Percentiles rank a stretch among this genome's conserved stretches.
Evolutionary conservation across 2,113 vertebrate species (phyloP).

Genomic region (Oncorhynchus gorbuscha): DNA sequence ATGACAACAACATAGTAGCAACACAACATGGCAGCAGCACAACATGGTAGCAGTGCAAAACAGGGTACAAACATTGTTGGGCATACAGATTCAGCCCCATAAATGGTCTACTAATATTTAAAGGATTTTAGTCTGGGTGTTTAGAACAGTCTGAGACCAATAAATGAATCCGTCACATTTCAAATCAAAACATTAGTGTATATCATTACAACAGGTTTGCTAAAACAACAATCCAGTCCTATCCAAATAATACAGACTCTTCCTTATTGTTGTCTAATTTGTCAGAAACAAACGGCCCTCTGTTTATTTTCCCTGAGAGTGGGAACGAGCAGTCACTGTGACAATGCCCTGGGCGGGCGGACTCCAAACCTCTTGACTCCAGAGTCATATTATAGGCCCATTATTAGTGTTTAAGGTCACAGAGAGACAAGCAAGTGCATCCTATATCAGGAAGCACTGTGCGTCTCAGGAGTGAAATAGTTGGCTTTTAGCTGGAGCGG

Average conservation of each 20-base stretch:
- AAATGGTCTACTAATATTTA: no score
- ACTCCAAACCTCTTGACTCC: slow-evolving; percentile 43
- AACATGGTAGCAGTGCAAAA: no score
- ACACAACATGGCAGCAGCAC: no score
- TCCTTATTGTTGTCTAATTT: slow-evolving; percentile 34
- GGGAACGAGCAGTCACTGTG: slow-evolving; percentile 19
- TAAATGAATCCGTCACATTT: no score
- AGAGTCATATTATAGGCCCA: slow-evolving; percentile 82
- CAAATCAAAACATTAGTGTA: no score
- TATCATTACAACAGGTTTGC: not conserved
- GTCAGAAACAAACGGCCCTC: slow-evolving; percentile 35
- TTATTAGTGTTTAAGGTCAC: slow-evolving; percentile 89
- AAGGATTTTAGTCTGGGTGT: no score
- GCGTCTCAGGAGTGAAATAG: slow-evolving; percentile 83
- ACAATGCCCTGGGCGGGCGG: slow-evolving; percentile 23
- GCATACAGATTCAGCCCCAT: no score
- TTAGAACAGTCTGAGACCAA: no score
- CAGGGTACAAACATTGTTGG: no score
- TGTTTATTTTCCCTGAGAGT: slow-evolving; percentile 41
- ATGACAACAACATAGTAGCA: no score
- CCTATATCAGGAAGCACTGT: slow-evolving; percentile 87
- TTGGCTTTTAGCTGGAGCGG: slow-evolving; percentile 72
- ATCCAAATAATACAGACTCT: slow-evolving; percentile 31
- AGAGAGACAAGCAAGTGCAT: slow-evolving; percentile 85
- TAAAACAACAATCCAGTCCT: slow-evolving; percentile 24